These are phyloP conservation scores for Vanessa tameamea DNA, from an alignment of 1,140 invertebrate species.

Conservation along the genomic window DNA sequence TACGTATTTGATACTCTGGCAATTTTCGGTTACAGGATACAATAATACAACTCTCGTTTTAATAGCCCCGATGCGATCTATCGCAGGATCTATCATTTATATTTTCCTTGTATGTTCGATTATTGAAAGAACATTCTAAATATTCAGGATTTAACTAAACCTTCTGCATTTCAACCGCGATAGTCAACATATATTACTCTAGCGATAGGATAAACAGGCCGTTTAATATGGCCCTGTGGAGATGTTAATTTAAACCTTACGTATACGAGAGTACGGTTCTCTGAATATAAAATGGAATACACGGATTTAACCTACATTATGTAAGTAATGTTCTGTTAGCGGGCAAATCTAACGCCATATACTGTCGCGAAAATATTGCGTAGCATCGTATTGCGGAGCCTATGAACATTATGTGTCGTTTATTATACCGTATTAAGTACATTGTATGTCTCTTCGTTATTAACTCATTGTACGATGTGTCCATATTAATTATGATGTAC, in stretches of 20 bases:
- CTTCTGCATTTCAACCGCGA: not conserved
- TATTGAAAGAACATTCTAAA: not conserved
- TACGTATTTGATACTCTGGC: conserved; percentile 14
- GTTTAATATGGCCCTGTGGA: not conserved
- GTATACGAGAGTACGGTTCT: not conserved
- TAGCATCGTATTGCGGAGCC: not conserved
- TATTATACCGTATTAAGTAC: not conserved
- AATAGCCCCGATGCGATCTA: not conserved
- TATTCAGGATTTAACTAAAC: not conserved
- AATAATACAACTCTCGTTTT: not conserved
- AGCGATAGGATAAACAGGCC: not conserved
- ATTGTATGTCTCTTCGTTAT: not conserved
- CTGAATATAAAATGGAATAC: not conserved
- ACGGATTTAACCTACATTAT: conserved; percentile 2
- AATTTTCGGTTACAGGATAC: conserved; percentile 7
- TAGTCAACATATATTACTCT: conserved; percentile 2
- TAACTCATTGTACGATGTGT: not conserved
- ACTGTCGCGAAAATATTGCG: conserved; percentile 11
- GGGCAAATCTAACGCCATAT: conserved; percentile 11
- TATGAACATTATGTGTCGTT: not conserved
- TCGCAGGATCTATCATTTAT: too few relatives aligned
- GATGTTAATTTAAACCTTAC: not conserved
- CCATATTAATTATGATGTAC: not conserved
- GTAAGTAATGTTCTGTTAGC: conserved; percentile 8
- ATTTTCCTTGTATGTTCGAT: too few relatives aligned